Conservation (phyloP, 2,888 invertebrate genomes). For the Trachelus tabidus region DNA sequence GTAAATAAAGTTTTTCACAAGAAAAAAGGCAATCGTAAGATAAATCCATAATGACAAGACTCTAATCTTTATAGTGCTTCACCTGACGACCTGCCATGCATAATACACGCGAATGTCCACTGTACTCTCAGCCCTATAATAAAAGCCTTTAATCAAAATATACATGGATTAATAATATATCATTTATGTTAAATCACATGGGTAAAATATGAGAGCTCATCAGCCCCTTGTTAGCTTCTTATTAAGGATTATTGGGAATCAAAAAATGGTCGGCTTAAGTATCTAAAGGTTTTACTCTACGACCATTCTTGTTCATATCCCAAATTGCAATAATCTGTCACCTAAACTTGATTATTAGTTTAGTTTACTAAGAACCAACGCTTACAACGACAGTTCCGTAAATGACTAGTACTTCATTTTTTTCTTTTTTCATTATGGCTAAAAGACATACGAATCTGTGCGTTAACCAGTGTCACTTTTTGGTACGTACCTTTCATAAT, state of each 20-base stretch:
- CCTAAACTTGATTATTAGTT: not conserved
- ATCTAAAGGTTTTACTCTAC: not conserved
- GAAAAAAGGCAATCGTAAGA: not conserved
- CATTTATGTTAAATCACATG: constrained; percentile 3
- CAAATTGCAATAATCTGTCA: not conserved
- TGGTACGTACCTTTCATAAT: not conserved
- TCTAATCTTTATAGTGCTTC: not conserved
- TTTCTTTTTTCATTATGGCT: constrained; percentile 31
- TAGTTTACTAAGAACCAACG: not conserved
- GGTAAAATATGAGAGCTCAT: not conserved
- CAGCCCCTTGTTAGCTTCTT: not conserved
- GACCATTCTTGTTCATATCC: not conserved
- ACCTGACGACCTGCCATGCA: not conserved
- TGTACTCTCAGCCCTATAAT: constrained; percentile 4
- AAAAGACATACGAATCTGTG: constrained; percentile 33
- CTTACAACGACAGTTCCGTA: constrained; percentile 37
- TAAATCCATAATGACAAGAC: not conserved
- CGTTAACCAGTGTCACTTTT: not conserved
- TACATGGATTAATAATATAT: constrained; percentile 16
- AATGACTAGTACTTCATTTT: constrained; percentile 39
- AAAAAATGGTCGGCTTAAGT: not conserved
- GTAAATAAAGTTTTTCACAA: not conserved
- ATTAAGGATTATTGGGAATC: not conserved
- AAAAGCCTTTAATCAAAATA: constrained; percentile 19
- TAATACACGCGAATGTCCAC: not conserved